Evolutionary conservation across 2,888 invertebrate genomes (phyloP).

Genomic region (Elgonia sp.): DNA sequence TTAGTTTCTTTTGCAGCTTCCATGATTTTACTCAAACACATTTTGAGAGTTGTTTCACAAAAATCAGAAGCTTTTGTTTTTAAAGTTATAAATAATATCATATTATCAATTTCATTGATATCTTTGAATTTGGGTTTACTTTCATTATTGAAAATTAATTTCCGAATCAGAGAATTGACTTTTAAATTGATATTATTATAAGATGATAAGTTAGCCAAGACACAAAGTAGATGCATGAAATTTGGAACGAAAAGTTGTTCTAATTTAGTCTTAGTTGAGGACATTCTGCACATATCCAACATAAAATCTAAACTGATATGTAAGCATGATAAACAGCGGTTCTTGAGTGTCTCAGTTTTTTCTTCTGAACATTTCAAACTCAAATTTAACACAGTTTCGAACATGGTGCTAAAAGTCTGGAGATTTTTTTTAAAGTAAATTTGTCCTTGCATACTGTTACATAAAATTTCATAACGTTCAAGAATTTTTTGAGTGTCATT

Average conservation of each 20-base stretch:
- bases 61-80: slow-evolving; percentile 11
- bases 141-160: slow-evolving; percentile 80
- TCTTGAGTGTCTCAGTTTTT: slow-evolving; percentile 8
- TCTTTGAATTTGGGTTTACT: slow-evolving; percentile 55
- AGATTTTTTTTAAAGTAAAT: slow-evolving; percentile 64
- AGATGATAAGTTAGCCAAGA: background rate
- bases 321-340: slow-evolving; percentile 61
- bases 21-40: slow-evolving; percentile 78
- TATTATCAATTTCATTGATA: slow-evolving; percentile 62
- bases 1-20: slow-evolving; percentile 39
- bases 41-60: slow-evolving; percentile 15
- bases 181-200: slow-evolving; percentile 34
- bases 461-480: background rate
- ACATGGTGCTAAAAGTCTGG: slow-evolving; percentile 72
- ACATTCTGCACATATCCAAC: slow-evolving; percentile 28
- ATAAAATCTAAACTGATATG: slow-evolving; percentile 49
- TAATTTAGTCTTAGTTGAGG: slow-evolving; percentile 73
- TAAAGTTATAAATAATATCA: slow-evolving; percentile 76
- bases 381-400: slow-evolving; percentile 75
- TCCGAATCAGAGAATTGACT: slow-evolving; percentile 74
- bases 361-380: slow-evolving; percentile 55
- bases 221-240: slow-evolving; percentile 81
- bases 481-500: background rate
- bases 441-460: background rate
- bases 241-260: slow-evolving; percentile 78